Base-by-base conservation (phyloP, 2,888 invertebrate genomes). In the Elaeidobius kamerunicus region DNA sequence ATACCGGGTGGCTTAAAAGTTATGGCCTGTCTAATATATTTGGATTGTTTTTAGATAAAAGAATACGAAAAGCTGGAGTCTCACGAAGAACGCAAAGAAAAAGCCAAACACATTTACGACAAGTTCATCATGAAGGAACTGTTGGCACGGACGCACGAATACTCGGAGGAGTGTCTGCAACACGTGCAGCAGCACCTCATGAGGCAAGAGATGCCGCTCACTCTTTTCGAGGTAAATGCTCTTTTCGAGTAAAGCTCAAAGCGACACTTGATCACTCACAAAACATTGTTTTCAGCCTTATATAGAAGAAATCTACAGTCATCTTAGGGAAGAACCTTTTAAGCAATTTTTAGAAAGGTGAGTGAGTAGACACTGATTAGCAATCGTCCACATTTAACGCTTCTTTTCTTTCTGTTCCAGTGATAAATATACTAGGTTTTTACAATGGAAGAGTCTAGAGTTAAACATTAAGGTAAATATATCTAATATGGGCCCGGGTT, bases 361-460 rank as follows among this genome's bases (percentile, higher is more conserved):
- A 77, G 75, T 52, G 52, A 53, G n/a, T n/a, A n/a, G n/a, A n/a
- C n/a, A n/a, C n/a, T n/a, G n/a, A n/a, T n/a, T n/a, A 11, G 12
- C 4, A 23, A 7, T 3, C 12, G 11, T 30, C 30, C 30, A 3
- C 2, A 30, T n/a, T 12, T 7, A 30, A 23, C 9, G 11, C 9
- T 51, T 59, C 44, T 42, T 57, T 63, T 56, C 44, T 42, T 57
- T 63, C 55, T 66, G 55, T 67, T 73, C 67, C 78, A 97, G 97
- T 80, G 97, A 97, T 73, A 97, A 98, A 83, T 99, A 96, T 78
- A 98, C 97, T 67, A 86, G 99, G 70, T 99, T 97, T 83, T 98
- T 98, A 77, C 99, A 99, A 77, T 99, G 99, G 99, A 99, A 99
- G 80, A 99, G 99, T 77, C 84, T 99, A 81, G 99, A 99, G 81